These are phyloP conservation scores for Palythoa grandis DNA, from an alignment of 92 coral and sea anemone genomes.

Conservation along the genomic window DNA sequence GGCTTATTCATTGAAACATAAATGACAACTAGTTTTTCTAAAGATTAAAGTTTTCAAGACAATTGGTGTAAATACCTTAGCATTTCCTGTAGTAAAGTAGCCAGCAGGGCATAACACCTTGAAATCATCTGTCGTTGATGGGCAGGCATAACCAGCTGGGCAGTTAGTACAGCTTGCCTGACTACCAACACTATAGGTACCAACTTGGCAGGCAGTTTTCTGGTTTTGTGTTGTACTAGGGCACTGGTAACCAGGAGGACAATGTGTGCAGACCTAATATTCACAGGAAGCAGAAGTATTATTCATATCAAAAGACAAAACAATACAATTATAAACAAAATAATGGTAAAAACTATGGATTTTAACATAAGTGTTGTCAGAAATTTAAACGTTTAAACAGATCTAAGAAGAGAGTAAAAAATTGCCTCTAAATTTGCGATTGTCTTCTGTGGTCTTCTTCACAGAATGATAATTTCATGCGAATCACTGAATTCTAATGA, in stretches of 20 bases:
- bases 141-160: slow-evolving; percentile 96
- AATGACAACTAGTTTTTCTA: too few relatives aligned
- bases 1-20: too few relatives aligned
- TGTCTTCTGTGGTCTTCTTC: too few relatives aligned
- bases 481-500: too few relatives aligned
- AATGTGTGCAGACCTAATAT: slow-evolving; percentile 75
- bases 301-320: too few relatives aligned
- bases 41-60: not conserved
- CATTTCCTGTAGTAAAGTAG: slow-evolving; percentile 75
- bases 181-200: slow-evolving; percentile 89
- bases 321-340: not conserved
- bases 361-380: too few relatives aligned
- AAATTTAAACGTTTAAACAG: too few relatives aligned
- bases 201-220: slow-evolving; percentile 71
- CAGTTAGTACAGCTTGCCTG: slow-evolving; percentile 90
- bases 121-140: slow-evolving; percentile 88
- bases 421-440: too few relatives aligned
- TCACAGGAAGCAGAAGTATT: not conserved
- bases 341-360: too few relatives aligned
- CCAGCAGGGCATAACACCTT: slow-evolving; percentile 87
- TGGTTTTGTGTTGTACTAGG: slow-evolving; percentile 65
- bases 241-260: slow-evolving; percentile 87
- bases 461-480: too few relatives aligned
- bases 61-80: slow-evolving; percentile 56
- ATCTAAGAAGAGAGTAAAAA: too few relatives aligned